Percentiles rank a stretch among this genome's conserved stretches.
phyloP scores from a whole-genome alignment of 1,140 invertebrate genomes.

The Tribolium castaneum region DNA sequence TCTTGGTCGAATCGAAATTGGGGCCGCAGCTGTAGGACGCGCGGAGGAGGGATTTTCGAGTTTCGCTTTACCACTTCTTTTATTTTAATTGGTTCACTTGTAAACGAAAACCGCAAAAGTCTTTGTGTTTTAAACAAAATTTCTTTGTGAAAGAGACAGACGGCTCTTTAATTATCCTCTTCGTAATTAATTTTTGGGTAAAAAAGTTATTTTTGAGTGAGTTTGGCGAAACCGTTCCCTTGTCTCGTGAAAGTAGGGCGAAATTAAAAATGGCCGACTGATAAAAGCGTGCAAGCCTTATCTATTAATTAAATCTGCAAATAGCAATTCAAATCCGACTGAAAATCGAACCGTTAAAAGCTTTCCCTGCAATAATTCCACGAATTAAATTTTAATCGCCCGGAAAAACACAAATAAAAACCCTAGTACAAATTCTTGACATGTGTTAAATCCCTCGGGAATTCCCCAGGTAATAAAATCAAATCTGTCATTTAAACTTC shows the following conservation, averaged over 20 bases:
- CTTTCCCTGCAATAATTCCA: conserved; percentile 25
- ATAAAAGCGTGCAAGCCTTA: conserved; percentile 24
- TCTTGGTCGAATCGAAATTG: neutral
- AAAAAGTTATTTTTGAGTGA: neutral
- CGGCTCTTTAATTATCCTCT: neutral
- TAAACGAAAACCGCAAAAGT: neutral
- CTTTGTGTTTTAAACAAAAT: neutral
- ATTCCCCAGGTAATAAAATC: neutral
- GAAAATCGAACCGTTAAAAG: conserved; percentile 27
- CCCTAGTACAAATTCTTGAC: neutral
- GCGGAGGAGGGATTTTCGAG: too few relatives aligned
- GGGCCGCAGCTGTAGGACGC: neutral
- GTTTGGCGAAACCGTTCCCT: neutral
- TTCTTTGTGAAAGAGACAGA: neutral
- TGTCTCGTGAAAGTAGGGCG: neutral
- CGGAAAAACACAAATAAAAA: conserved; percentile 20
- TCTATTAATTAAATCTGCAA: conserved; percentile 35
- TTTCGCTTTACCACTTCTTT: neutral
- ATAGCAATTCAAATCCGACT: conserved; percentile 25
- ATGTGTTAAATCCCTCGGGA: neutral
- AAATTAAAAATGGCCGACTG: conserved; percentile 15
- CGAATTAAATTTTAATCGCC: conserved; percentile 3
- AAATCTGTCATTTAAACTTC: neutral
- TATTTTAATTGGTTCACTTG: neutral
- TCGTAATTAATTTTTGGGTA: neutral